Percentiles rank a stretch among this genome's conserved stretches.
These are phyloP conservation scores for Rhagonycha lutea DNA, from an alignment of 2,888 invertebrate genomes.

Conservation along the genomic window DNA sequence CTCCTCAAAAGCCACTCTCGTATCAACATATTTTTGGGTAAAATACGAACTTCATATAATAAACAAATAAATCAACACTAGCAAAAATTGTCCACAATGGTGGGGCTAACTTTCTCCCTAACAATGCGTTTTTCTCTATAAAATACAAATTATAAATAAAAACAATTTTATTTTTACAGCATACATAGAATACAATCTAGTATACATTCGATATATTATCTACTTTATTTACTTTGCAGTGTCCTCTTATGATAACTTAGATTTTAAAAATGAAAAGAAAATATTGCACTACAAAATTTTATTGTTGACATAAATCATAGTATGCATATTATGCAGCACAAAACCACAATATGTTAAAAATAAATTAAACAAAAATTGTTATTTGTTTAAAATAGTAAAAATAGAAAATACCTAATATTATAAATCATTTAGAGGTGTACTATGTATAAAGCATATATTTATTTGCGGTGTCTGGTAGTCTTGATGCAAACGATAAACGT, in stretches of 20 bases:
- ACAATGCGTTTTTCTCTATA: no score
- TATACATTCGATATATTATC: no score
- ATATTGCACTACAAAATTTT: neutral
- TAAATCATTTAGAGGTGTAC: slow-evolving; percentile 22
- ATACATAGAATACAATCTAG: no score
- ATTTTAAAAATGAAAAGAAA: neutral
- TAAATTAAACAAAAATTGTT: neutral
- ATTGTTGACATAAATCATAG: neutral
- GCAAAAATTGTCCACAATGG: no score
- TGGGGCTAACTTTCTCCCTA: no score
- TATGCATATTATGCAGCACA: neutral
- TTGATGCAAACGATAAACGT: slow-evolving; percentile 46
- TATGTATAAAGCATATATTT: slow-evolving; percentile 24
- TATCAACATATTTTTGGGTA: no score
- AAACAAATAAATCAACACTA: no score
- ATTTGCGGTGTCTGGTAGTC: slow-evolving; percentile 38
- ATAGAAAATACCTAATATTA: slow-evolving; percentile 6
- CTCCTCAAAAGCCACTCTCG: no score
- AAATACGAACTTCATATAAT: no score
- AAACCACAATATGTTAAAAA: neutral
- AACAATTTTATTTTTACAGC: no score
- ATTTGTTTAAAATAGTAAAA: slow-evolving; percentile 17
- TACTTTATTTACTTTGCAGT: no score
- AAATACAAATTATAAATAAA: no score
- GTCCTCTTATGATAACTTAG: neutral